Conservation (phyloP, 2,113 vertebrate genomes). For the Odobenus rosmarus region DNA sequence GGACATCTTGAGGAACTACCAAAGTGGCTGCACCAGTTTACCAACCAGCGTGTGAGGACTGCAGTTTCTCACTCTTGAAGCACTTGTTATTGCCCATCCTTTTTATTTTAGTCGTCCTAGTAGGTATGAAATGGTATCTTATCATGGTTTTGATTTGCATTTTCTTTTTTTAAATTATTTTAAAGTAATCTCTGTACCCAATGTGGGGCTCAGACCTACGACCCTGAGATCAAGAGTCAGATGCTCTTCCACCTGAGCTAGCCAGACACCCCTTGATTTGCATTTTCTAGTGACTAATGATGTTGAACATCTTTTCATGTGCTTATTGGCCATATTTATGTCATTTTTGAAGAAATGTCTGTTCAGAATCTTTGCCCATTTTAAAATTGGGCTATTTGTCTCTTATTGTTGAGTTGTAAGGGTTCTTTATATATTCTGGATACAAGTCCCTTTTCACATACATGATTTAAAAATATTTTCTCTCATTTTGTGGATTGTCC, state of each 20-base stretch:
- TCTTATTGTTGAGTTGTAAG: slow-evolving; percentile 19
- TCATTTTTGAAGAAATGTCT: background rate
- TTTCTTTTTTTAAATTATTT: background rate
- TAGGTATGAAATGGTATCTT: slow-evolving; percentile 1
- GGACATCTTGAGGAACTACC: slow-evolving; percentile 31
- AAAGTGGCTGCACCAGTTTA: background rate
- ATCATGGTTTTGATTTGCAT: slow-evolving; percentile 24
- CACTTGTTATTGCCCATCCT: background rate
- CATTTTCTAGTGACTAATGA: slow-evolving; percentile 14
- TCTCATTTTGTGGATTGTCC: background rate
- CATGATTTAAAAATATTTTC: slow-evolving; percentile 29
- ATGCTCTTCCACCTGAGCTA: background rate
- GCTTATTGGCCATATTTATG: slow-evolving; percentile 4
- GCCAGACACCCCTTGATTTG: background rate
- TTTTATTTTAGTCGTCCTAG: background rate
- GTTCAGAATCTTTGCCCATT: slow-evolving; percentile 1
- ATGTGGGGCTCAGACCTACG: background rate
- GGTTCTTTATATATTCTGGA: background rate
- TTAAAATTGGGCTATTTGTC: slow-evolving; percentile 3
- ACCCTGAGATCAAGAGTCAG: background rate
- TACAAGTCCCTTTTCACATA: slow-evolving; percentile 18
- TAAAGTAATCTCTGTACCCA: background rate
- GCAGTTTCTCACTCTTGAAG: background rate
- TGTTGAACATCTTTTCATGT: slow-evolving; percentile 22
- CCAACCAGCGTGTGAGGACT: background rate